A percentile compares a stretch with the other conserved stretches of the same genome.
Conservation (phyloP, 2,113 vertebrate species). For the Tonatia bakeri region DNA sequence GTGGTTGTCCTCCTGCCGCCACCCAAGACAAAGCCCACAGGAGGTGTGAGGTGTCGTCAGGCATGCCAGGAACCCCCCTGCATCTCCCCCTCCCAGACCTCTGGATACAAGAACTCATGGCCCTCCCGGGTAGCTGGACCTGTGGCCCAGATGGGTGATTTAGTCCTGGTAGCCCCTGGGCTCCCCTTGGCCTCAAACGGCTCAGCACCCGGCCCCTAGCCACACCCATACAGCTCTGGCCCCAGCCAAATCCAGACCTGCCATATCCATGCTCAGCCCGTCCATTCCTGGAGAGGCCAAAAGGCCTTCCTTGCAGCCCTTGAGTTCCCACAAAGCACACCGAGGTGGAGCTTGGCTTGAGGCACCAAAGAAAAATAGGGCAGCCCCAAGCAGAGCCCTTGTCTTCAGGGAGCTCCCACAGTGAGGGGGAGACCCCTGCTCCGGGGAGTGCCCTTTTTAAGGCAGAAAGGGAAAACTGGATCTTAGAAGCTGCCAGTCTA, state of each 20-base stretch:
- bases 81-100: background rate
- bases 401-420: background rate
- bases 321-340: background rate
- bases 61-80: background rate
- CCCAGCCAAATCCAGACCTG: background rate
- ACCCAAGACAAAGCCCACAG: background rate
- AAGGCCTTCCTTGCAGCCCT: background rate
- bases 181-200: background rate
- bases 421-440: background rate
- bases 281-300: background rate
- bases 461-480: background rate
- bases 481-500: background rate
- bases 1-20: conserved; percentile 88
- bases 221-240: background rate
- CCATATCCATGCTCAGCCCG: background rate
- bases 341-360: background rate
- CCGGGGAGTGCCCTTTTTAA: background rate
- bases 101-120: background rate
- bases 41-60: background rate
- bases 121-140: background rate
- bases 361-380: background rate
- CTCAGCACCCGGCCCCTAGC: background rate
- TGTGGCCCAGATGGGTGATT: background rate
- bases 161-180: background rate
- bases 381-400: background rate